phyloP scores from a whole-genome alignment of 2,113 vertebrate genomes.

The Thalassarche chlororhynchos region DNA sequence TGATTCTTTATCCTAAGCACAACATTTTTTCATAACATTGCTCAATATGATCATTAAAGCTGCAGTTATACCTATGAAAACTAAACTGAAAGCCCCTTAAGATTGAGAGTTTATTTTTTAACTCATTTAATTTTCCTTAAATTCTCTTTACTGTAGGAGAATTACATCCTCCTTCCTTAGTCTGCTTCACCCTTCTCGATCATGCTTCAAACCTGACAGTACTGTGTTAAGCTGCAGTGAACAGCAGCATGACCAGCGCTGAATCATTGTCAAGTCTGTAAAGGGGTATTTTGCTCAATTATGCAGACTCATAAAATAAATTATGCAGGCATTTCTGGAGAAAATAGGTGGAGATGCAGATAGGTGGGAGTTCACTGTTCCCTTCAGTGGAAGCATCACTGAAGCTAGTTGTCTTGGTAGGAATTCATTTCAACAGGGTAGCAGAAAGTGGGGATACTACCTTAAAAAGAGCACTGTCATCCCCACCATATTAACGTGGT shows the following conservation, averaged over 20 bases:
- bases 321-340: neutral
- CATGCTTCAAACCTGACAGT: neutral
- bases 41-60: neutral
- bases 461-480: neutral
- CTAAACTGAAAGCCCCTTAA: neutral
- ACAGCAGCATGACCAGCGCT: neutral
- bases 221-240: neutral
- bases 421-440: neutral
- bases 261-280: neutral
- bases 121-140: neutral
- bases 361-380: neutral
- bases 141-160: neutral
- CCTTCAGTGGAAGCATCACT: neutral
- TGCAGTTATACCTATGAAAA: neutral
- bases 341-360: neutral
- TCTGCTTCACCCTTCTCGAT: neutral
- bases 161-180: neutral
- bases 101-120: neutral
- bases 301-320: neutral
- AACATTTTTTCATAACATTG: neutral
- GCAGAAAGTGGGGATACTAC: neutral
- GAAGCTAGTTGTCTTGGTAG: neutral
- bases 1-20: neutral
- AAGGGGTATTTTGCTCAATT: neutral
- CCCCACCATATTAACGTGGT: accelerated